Conservation (phyloP, 2,888 invertebrate genomes). For the Tineola bisselliella region DNA sequence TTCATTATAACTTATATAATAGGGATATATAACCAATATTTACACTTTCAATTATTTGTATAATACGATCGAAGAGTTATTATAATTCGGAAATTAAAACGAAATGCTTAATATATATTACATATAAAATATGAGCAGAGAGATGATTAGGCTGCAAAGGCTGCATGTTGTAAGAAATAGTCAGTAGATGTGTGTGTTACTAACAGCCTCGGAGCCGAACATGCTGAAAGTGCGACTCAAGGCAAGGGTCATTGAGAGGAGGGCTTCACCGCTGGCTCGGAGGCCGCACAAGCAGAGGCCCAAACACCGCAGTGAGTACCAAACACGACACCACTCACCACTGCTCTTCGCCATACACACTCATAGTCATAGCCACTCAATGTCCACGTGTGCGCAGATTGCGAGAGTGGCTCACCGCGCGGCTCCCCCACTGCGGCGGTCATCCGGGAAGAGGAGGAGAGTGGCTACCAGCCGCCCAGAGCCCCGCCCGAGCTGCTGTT, state of each 20-base stretch:
- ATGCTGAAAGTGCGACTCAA: constrained; percentile 92
- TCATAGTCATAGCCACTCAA: too few species aligned
- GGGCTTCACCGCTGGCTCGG: constrained; percentile 90
- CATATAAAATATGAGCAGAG: too few species aligned
- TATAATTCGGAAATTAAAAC: too few species aligned
- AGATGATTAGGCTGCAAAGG: too few species aligned
- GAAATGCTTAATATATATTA: too few species aligned
- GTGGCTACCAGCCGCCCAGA: constrained; percentile 66
- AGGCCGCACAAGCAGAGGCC: constrained; percentile 79
- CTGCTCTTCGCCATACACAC: too few species aligned
- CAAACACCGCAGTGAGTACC: constrained; percentile 71
- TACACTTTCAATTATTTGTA: too few species aligned
- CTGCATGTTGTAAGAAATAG: neutral
- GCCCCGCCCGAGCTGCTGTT: constrained; percentile 81
- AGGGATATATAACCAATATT: too few species aligned
- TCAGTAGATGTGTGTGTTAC: constrained; percentile 31
- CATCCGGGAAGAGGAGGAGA: constrained; percentile 85
- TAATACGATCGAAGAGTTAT: too few species aligned
- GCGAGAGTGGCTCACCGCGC: constrained; percentile 62
- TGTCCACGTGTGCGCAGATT: constrained; percentile 31
- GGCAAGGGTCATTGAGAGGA: constrained; percentile 94
- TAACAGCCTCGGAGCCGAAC: constrained; percentile 95
- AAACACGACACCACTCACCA: too few species aligned
- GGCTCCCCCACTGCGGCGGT: constrained; percentile 76
- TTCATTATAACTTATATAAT: too few species aligned